Conservation (phyloP, 2,113 vertebrate species). For the Pachypanchax playfairii region DNA sequence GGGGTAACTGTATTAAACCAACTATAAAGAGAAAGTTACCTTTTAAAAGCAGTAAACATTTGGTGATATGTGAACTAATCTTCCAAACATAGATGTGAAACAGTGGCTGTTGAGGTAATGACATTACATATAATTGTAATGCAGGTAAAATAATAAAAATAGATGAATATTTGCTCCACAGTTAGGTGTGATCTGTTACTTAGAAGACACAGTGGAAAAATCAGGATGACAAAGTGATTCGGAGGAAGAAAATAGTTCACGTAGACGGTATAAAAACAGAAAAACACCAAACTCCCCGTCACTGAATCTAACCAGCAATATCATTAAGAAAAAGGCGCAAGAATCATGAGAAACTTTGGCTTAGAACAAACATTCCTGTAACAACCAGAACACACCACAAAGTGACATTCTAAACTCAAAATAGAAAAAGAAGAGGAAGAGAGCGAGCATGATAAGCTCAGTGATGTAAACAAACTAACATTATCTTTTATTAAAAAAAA, state of each 20-base stretch:
- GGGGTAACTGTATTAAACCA: neutral
- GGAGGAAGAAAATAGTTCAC: conserved; percentile 5
- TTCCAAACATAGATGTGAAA: neutral
- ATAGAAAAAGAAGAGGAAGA: neutral
- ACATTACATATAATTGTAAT: neutral
- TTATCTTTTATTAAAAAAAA: too few species aligned
- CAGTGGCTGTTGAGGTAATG: neutral
- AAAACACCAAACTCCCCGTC: conserved; percentile 30
- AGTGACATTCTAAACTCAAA: conserved; percentile 30
- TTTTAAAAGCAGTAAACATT: conserved; percentile 5
- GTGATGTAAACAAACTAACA: conserved; percentile 2
- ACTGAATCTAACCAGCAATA: conserved; percentile 36
- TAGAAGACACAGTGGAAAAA: neutral
- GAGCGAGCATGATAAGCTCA: conserved; percentile 4
- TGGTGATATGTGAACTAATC: neutral
- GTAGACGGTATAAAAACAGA: conserved; percentile 1
- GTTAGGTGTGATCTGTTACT: neutral
- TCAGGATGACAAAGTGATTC: neutral
- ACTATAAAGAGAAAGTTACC: neutral
- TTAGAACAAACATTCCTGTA: conserved; percentile 19
- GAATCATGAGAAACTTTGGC: conserved; percentile 24
- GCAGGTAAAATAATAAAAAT: neutral
- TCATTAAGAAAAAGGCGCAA: conserved; percentile 44
- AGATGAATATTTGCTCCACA: neutral
- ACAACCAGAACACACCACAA: conserved; percentile 54